A percentile compares a stretch with the other conserved stretches of the same genome.
Evolutionary conservation across 1,140 invertebrate species (phyloP).

Genomic region (Calliopsis andreniformis): DNA sequence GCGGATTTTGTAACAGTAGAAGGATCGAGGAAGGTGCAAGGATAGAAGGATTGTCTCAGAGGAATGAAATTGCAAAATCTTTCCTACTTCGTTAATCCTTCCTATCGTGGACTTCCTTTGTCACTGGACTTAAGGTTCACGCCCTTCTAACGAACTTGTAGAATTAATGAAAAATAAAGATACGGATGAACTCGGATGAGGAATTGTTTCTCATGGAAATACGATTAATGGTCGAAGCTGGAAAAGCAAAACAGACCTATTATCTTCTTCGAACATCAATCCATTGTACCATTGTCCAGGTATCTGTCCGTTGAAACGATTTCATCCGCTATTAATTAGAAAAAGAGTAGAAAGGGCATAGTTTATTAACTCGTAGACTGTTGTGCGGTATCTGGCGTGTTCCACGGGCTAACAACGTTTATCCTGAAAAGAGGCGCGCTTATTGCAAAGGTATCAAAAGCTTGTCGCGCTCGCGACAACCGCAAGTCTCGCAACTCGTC

Average conservation of each 20-base stretch:
- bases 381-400: background rate
- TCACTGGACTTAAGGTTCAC: background rate
- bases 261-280: too few relatives aligned
- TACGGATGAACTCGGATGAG: background rate
- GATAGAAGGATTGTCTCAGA: background rate
- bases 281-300: too few relatives aligned
- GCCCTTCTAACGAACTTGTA: background rate
- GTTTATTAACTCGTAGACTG: conserved; percentile 21
- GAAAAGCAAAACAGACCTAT: too few relatives aligned
- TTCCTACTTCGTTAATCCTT: conserved; percentile 30
- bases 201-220: background rate
- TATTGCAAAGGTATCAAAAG: conserved; percentile 28
- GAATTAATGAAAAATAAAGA: conserved; percentile 9
- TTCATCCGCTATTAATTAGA: conserved; percentile 20
- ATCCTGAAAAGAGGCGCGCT: conserved; percentile 27
- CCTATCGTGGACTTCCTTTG: background rate
- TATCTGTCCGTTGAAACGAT: too few relatives aligned
- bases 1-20: conserved; percentile 1
- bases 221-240: background rate
- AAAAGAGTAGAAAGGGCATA: too few relatives aligned
- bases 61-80: conserved; percentile 2
- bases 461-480: background rate
- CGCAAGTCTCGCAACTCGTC: background rate
- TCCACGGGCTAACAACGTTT: conserved; percentile 19
- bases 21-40: conserved; percentile 1